Percentiles rank a stretch among this genome's conserved stretches.
Evolutionary conservation across 2,113 vertebrate species (phyloP).

Genomic region (Furnarius figulus): DNA sequence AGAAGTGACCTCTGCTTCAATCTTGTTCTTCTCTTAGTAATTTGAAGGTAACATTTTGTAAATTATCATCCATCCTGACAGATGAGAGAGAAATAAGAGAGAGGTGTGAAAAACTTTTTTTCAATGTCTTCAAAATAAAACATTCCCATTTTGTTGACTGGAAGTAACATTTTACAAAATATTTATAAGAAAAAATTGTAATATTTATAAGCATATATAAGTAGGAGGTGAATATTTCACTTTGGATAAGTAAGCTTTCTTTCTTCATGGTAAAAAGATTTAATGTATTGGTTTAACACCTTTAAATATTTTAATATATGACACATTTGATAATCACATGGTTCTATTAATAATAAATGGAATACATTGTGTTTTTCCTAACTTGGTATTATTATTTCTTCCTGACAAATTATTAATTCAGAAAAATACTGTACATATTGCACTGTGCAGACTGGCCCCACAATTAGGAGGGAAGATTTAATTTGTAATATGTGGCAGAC

Average conservation of each 20-base stretch:
- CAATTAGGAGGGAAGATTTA: background rate
- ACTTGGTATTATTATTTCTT: background rate
- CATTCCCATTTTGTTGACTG: background rate
- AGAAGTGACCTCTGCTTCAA: accelerated
- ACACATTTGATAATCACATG: background rate
- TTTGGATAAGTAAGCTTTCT: background rate
- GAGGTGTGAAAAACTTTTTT: background rate
- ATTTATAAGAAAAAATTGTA: background rate
- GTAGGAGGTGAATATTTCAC: background rate
- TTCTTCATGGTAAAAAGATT: background rate
- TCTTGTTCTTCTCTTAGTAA: background rate
- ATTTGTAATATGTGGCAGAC: background rate
- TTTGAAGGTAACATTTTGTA: background rate
- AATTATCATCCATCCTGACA: background rate
- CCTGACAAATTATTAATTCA: background rate
- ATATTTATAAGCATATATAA: background rate
- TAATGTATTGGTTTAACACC: background rate
- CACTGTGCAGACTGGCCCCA: background rate
- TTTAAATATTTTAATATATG: background rate
- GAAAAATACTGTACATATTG: background rate
- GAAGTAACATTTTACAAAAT: background rate
- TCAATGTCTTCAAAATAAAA: background rate
- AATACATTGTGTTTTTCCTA: background rate
- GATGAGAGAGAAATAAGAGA: background rate
- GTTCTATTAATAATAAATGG: background rate